Evolutionary conservation across 1,140 invertebrate species (phyloP).

Genomic region (Drosophila sproati): DNA sequence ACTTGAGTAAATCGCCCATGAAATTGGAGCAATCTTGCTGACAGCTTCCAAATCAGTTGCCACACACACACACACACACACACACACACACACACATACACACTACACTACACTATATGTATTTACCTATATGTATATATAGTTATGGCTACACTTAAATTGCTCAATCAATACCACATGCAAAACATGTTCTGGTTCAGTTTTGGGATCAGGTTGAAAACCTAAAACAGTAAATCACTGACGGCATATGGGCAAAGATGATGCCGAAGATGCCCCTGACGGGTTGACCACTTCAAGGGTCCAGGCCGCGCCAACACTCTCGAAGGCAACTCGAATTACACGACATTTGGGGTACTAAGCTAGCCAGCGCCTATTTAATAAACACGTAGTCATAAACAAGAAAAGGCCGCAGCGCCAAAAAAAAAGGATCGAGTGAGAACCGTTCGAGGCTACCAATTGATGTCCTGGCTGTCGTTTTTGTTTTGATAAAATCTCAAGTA

Average conservation of each 20-base stretch:
- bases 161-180: constrained; percentile 78
- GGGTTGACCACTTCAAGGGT: constrained; percentile 75
- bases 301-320: constrained; percentile 26
- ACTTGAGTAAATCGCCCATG: constrained; percentile 74
- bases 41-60: constrained; percentile 76
- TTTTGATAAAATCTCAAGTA: constrained; percentile 82
- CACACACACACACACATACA: constrained; percentile 11
- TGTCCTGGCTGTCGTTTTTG: constrained; percentile 45
- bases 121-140: neutral
- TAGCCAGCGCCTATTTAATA: constrained; percentile 57
- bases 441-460: constrained; percentile 60
- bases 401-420: constrained; percentile 62
- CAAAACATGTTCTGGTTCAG: constrained; percentile 51
- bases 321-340: constrained; percentile 57
- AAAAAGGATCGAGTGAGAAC: constrained; percentile 54
- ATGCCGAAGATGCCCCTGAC: constrained; percentile 30
- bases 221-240: constrained; percentile 54
- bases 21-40: constrained; percentile 78
- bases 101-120: neutral
- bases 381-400: constrained; percentile 75
- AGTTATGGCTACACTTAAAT: constrained; percentile 46
- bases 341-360: constrained; percentile 46
- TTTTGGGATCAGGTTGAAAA: constrained; percentile 33
- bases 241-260: constrained; percentile 58
- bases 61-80: constrained; percentile 33